Evolutionary conservation across 2,888 invertebrate genomes (phyloP).

Genomic region (Cepaea hortensis): DNA sequence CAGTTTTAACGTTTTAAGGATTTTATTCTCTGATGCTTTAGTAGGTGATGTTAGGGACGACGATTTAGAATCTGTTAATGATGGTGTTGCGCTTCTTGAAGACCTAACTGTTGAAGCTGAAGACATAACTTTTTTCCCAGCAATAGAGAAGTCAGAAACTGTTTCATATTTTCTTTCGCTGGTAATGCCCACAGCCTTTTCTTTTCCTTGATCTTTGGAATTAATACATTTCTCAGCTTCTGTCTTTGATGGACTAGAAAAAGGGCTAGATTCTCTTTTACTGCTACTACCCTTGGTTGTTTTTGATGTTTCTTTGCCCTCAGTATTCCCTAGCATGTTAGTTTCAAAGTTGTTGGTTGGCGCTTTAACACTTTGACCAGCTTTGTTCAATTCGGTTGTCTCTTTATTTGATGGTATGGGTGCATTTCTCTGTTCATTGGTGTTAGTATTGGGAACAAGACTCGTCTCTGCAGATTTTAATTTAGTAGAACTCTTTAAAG

Average conservation of each 20-base stretch:
- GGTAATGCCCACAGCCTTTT: neutral
- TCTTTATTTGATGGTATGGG: neutral
- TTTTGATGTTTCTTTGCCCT: neutral
- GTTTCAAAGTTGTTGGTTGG: neutral
- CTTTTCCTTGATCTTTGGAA: conserved; percentile 9
- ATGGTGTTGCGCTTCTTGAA: neutral
- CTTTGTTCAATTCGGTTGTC: neutral
- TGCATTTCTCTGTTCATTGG: neutral
- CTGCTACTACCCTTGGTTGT: conserved; percentile 25
- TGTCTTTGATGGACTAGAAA: neutral
- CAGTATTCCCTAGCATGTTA: neutral
- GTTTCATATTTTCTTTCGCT: neutral
- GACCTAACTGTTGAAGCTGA: neutral
- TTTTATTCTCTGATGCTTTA: conserved; percentile 4
- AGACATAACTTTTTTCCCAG: too few species aligned
- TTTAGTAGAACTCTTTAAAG: neutral
- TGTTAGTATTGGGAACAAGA: too few species aligned
- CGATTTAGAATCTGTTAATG: conserved; percentile 16
- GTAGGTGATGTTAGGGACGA: neutral
- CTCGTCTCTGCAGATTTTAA: neutral
- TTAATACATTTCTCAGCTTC: neutral
- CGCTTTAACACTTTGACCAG: conserved; percentile 3
- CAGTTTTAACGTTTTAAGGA: conserved; percentile 23
- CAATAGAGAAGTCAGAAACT: neutral
- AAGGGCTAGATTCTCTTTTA: conserved; percentile 25